These are phyloP conservation scores for Lagorchestes hirsutus DNA, from an alignment of 2,797 vertebrate species.

Conservation along the genomic window DNA sequence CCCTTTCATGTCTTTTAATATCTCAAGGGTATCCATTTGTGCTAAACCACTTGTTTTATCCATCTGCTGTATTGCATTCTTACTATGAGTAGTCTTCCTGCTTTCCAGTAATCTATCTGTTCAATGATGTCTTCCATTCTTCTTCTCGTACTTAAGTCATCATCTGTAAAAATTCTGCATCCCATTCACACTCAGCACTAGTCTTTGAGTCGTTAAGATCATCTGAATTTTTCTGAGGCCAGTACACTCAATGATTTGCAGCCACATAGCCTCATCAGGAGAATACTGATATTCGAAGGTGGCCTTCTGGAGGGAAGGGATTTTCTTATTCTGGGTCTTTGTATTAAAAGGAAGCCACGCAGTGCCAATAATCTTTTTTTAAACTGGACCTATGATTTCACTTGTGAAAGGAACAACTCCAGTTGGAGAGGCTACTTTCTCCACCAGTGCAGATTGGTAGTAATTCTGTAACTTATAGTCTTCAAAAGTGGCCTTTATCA, in stretches of 20 bases:
- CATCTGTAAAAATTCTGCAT: slow-evolving; percentile 14
- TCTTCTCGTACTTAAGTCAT: neutral
- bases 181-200: neutral
- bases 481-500: too few species aligned
- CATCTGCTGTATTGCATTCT: neutral
- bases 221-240: neutral
- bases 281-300: neutral
- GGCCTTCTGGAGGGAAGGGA: neutral
- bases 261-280: neutral
- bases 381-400: neutral
- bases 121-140: neutral
- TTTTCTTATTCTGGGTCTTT: slow-evolving; percentile 15
- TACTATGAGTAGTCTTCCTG: neutral
- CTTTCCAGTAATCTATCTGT: neutral
- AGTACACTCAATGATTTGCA: neutral
- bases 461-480: too few species aligned
- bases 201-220: neutral
- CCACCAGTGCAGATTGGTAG: too few species aligned
- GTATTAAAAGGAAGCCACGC: neutral
- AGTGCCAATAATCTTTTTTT: neutral
- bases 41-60: too few species aligned
- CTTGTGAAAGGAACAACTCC: neutral
- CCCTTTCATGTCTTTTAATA: neutral
- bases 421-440: too few species aligned
- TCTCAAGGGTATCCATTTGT: neutral